Base-by-base conservation (phyloP, 2,888 invertebrate genomes). In the Athrips mouffetella region DNA sequence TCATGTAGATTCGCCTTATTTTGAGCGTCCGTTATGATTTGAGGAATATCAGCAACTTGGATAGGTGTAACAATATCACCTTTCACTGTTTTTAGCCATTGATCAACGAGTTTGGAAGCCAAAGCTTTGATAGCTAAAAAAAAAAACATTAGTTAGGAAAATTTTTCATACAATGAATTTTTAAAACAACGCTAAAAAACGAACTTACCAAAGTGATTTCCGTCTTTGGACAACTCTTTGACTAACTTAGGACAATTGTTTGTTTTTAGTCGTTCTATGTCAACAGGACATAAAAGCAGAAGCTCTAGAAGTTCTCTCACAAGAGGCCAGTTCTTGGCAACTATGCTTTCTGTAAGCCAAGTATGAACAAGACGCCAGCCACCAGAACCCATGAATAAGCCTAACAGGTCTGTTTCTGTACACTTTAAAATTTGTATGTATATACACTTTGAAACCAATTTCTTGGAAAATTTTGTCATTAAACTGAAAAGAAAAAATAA, bases 381-480 rank as follows among this genome's bases (percentile, higher is more conserved):
- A 58, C 96, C 97, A 51, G 93, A 93, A 50, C 92, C 92, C 94
- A 98, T 95, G 76, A 98, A 97, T 90, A 94, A 92, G 53, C 94
- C 94, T 47, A 98, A 89, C 53, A 97, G 89, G 55, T 94, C 94
- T 4, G 93, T 92, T 71, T 94, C 93, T 8, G 98, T 97, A 54
- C 94, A 93, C 80, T 95, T 95, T 51, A 98, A 86, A 67, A 98
- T 97, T 77, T 97, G 95, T 64, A 97, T 93, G 73, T 98, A 98
- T 67, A 98, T 95, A 87, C 98, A 98, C 89, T 97, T 97, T 63
- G 96, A 97, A 47, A 98, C 98, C 60, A 98, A 89, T 81, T 98
- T 98, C 78, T 95, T 96, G 1, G 97, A 97, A 89, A 95, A 97
- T 80, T 97, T 97, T 40, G 94, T 95, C 98, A 98, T 98, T 72